A percentile compares a stretch with the other conserved stretches of the same genome.
These are phyloP conservation scores for Sycophila texana DNA, from an alignment of 2,888 invertebrate genomes.

Conservation along the genomic window DNA sequence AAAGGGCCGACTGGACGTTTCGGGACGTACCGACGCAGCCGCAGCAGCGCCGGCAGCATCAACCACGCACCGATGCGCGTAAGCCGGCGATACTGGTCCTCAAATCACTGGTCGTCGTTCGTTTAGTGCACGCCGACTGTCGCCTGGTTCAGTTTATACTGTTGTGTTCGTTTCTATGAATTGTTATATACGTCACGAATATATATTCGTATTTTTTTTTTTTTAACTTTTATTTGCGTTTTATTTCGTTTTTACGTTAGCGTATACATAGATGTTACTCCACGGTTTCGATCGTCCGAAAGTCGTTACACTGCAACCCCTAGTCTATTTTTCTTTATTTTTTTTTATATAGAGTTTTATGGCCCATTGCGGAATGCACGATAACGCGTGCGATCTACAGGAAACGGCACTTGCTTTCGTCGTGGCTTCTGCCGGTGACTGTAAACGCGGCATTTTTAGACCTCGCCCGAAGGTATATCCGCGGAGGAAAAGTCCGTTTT, in stretches of 20 bases:
- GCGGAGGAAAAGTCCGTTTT: constrained; percentile 19
- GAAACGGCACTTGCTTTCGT: background rate
- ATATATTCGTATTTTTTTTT: constrained; percentile 7
- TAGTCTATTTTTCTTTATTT: background rate
- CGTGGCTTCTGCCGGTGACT: no score
- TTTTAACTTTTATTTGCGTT: constrained; percentile 2
- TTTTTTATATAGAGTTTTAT: constrained; percentile 12
- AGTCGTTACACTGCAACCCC: constrained; percentile 16
- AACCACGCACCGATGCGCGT: constrained; percentile 48
- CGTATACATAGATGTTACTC: background rate
- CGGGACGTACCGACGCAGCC: constrained; percentile 58
- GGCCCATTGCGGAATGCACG: background rate
- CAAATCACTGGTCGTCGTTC: constrained; percentile 43
- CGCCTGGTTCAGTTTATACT: constrained; percentile 67
- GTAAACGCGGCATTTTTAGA: background rate
- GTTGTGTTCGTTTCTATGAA: constrained; percentile 9
- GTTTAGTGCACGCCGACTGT: constrained; percentile 40
- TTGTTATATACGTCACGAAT: constrained; percentile 15
- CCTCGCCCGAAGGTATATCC: background rate
- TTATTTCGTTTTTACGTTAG: constrained; percentile 2
- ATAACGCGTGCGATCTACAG: constrained; percentile 26
- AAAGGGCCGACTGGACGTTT: constrained; percentile 64
- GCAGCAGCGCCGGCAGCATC: constrained; percentile 1
- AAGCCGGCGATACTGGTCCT: constrained; percentile 47
- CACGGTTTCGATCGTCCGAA: constrained; percentile 57